phyloP scores from a whole-genome alignment of 2,888 invertebrate genomes.

The Alentia gelatinosa region DNA sequence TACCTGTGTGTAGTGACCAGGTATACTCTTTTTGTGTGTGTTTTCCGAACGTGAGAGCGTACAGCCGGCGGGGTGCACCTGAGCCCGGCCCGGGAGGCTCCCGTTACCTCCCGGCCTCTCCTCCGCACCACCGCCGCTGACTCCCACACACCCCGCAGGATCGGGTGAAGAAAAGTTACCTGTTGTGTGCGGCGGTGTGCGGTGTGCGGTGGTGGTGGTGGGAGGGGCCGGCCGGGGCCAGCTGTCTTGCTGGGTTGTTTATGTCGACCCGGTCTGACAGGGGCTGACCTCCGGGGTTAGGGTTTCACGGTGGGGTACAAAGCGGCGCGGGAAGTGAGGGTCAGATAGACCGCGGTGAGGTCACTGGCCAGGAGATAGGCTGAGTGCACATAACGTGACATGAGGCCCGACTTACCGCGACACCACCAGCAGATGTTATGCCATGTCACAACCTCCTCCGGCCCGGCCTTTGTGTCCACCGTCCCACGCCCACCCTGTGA shows the following conservation, averaged over 20 bases:
- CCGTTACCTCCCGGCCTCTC: no score
- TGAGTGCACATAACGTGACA: not conserved
- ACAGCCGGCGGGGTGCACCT: no score
- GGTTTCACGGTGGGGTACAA: not conserved
- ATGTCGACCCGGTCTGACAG: constrained; percentile 28
- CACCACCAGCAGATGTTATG: constrained; percentile 54
- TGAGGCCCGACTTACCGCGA: not conserved
- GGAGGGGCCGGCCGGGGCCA: not conserved
- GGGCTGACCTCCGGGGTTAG: constrained; percentile 45
- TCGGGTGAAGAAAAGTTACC: not conserved
- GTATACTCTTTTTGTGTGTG: no score
- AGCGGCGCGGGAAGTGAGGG: constrained; percentile 24
- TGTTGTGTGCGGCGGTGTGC: not conserved
- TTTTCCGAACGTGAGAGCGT: no score
- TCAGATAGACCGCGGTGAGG: not conserved
- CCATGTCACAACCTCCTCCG: constrained; percentile 33
- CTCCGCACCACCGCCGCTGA: no score
- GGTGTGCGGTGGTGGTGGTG: not conserved
- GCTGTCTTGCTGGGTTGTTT: constrained; percentile 32
- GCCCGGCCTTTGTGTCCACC: not conserved
- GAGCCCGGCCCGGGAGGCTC: no score
- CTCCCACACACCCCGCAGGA: no score
- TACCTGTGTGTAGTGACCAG: no score
- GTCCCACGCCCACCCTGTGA: not conserved
- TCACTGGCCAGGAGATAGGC: not conserved